Evolutionary conservation across 2,888 invertebrate genomes (phyloP), one percentile per base, ranked within the genome.

Genomic region (Aleiodes leptofemur): DNA sequence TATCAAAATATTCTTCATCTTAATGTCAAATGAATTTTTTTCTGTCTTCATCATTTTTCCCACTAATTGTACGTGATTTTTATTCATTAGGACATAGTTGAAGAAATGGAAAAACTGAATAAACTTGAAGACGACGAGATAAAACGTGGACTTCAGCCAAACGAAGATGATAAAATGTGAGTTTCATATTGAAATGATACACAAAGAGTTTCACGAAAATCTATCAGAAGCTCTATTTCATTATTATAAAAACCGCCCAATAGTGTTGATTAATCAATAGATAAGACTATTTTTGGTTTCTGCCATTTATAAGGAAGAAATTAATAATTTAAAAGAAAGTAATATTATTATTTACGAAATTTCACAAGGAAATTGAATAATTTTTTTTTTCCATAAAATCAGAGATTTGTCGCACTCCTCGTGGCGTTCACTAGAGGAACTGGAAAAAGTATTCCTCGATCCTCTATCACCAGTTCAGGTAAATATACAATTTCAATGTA

Each of bases 71-170:
- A 53, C 4, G 1, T 69, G 38, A 70, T 77, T 57, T 56, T 71
- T 6, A 34, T 79, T 77, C 77, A 86, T 85, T 55, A 95, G 94
- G 92, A 96, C 86, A 92, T 94, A 85, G 94, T 93, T 23, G 93
- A 93, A 76, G 91, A 94, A 81, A 92, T 96, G 38, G 92, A 94
- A 82, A 91, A 92, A 50, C 86, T 95, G 38, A 91, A 96, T 85
- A 91, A 90, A 72, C 92, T 93, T 84, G 95, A 97, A 89, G 96
- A 96, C 85, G 91, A 91, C 93, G 95, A 90, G 90, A 93, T 48
- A 90, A 91, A 55, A 93, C 93, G 84, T 93, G 94, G 78, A 90
- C 91, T 69, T 88, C 88, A 77, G 38, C 92, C 94, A 0, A 93
- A 94, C 86, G 90, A 91, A 8, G 92, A 92, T 84, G 90, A 91